Evolutionary conservation across 1,140 invertebrate species (phyloP), one percentile per base, ranked within the genome.

Genomic region (Oncopodura yosiiana): DNA sequence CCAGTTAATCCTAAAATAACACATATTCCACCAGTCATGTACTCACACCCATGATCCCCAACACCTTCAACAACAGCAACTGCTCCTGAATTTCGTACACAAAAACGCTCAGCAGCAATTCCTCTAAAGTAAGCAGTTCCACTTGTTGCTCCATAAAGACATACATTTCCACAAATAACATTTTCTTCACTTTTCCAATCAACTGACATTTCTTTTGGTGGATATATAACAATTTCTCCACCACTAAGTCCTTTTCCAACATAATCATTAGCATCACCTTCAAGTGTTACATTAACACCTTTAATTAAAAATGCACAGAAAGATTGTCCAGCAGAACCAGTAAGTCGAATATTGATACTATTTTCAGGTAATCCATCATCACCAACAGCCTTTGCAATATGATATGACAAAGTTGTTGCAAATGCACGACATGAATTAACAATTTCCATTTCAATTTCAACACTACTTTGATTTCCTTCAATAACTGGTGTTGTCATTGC

Each of bases 1-100:
- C 94, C 94, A 12, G 91, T 94, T n/a, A 84, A 74, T 5, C 94
- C 94, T 11, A 99, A 76, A 68, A 99, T 87, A 6, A 99, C 74
- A 53, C 86, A 86, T 56, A 78, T 75, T 56, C 94, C 94, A 24
- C 92, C 94, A 36, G 95, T 99, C 95, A 99, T 99, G 69, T 99
- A 99, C 74, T 99, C 95, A 77, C 95, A 99, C 26, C 93, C 94
- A 72, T 99, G 94, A 76, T 99, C 95, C 43, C 95, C 95, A 49
- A 94, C 92, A 51, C 92, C 94, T 75, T 89, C 85, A 55, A 83
- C 78, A 18, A 98, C 92, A 2, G 94, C 92, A 32, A 81, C 78
- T 27, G 86, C 94, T 21, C 95, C 95, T 18, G 92, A 96, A 74
- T 99, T 99, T 56, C 95, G 78, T 14, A 99, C 95, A 70, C 89